A percentile compares a stretch with the other conserved stretches of the same genome.
Evolutionary conservation across 2,888 invertebrate species (phyloP).

Genomic region (Pardosa pseudoannulata): DNA sequence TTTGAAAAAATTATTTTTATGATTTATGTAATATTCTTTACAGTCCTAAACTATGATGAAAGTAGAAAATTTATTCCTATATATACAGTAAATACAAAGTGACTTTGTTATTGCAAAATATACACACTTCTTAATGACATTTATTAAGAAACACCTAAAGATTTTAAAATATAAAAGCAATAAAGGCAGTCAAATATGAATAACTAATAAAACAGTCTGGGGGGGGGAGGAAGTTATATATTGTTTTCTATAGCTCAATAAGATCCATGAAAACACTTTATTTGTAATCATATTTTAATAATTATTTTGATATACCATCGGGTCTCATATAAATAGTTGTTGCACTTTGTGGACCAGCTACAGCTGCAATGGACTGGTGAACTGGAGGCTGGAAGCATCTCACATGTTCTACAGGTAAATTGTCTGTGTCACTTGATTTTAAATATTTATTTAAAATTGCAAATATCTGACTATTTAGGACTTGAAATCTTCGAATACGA

Average conservation of each 20-base stretch:
- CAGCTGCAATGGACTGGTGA: slow-evolving; percentile 83
- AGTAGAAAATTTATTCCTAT: slow-evolving; percentile 39
- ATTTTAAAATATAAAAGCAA: slow-evolving; percentile 38
- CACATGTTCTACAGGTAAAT: slow-evolving; percentile 93
- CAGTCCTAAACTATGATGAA: slow-evolving; percentile 19
- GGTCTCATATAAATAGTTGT: slow-evolving; percentile 81
- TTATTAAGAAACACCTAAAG: slow-evolving; percentile 29
- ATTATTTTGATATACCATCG: slow-evolving; percentile 75
- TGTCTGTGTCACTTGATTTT: slow-evolving; percentile 85
- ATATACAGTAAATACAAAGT: slow-evolving; percentile 21
- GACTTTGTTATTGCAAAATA: slow-evolving; percentile 52
- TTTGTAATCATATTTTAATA: neutral
- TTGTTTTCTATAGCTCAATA: slow-evolving; percentile 8
- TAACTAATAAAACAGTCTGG: slow-evolving; percentile 38
- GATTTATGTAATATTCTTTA: too few species aligned
- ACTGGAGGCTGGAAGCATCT: slow-evolving; percentile 97
- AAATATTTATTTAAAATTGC: slow-evolving; percentile 95
- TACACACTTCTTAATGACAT: slow-evolving; percentile 36
- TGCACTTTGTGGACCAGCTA: slow-evolving; percentile 78
- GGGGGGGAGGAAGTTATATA: neutral
- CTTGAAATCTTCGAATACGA: slow-evolving; percentile 97
- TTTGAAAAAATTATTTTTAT: too few species aligned
- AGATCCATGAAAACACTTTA: neutral
- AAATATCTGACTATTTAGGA: slow-evolving; percentile 98
- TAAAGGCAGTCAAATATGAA: slow-evolving; percentile 27